phyloP scores from a whole-genome alignment of 2,888 invertebrate genomes.

The Villa cingulata region DNA sequence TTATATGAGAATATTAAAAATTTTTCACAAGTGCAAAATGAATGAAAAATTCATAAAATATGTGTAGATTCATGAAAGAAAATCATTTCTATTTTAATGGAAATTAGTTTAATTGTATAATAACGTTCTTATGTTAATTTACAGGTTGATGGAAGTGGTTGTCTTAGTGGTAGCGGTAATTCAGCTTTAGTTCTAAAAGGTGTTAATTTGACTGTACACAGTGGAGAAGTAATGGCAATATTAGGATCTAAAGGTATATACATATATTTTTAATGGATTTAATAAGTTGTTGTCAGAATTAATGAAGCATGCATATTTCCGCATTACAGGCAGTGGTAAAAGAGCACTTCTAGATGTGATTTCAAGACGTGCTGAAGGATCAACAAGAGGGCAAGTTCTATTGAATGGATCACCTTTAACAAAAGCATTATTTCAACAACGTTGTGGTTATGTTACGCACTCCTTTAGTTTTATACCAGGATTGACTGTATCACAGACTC shows the following conservation, averaged over 20 bases:
- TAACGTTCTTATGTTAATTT: too few relatives aligned
- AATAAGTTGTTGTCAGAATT: background rate
- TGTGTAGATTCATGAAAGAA: too few relatives aligned
- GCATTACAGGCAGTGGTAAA: conserved; percentile 71
- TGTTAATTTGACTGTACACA: conserved; percentile 78
- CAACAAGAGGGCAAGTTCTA: conserved; percentile 76
- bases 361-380: conserved; percentile 62
- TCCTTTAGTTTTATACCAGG: conserved; percentile 73
- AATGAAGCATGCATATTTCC: conserved; percentile 7
- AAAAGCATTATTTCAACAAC: conserved; percentile 65
- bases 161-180: conserved; percentile 60
- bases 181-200: conserved; percentile 83
- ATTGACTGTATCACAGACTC: conserved; percentile 74
- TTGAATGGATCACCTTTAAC: conserved; percentile 78
- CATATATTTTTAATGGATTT: too few relatives aligned
- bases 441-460: conserved; percentile 80
- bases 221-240: conserved; percentile 86
- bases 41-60: too few relatives aligned
- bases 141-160: conserved; percentile 68
- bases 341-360: conserved; percentile 88
- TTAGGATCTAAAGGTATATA: conserved; percentile 77
- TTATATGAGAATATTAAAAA: too few relatives aligned
- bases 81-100: too few relatives aligned
- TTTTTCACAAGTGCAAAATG: too few relatives aligned
- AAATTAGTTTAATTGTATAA: too few relatives aligned